Base-by-base conservation (phyloP, 2,888 invertebrate species). In the Aleiodes alternator region DNA sequence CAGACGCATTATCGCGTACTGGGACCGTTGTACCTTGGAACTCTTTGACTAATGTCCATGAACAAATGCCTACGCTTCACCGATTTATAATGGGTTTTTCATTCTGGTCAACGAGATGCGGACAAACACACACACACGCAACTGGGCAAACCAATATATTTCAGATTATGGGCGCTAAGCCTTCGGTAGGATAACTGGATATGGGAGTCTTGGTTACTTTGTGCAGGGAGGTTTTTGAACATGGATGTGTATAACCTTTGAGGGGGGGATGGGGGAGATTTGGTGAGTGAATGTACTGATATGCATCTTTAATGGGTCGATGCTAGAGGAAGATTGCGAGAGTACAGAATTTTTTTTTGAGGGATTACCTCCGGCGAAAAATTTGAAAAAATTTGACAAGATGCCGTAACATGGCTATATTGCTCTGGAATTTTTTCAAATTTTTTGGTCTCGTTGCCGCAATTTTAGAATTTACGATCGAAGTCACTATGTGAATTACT, bases 1-100 rank as follows among this genome's bases (percentile, higher is more conserved):
- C 88, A 87, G 87, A 75, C 84, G 86, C 86, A 88, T 87, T 89
- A 88, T 89, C 89, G 88, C 86, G 81, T 82, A 73, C 23, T 77
- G 84, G 87, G 88, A 87, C 87, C 87, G 86, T 88, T 88, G 86
- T 86, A 83, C 77, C 80, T 68, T 50, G 68, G 53, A 84, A 82
- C 87, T 82, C 88, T 89, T 89, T 89, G 89, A 89, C 88, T 89
- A 89, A 89, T 89, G 89, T 89, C 84, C 88, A 84, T 86, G 87
- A 86, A 86, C 87, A 87, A 88, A 89, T 88, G 88, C 88, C 88
- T 88, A 88, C 88, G 88, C 88, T 87, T 87, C 85, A 86, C 87
- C 89, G 87, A 88, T 89, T 89, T 89, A 89, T 89, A 88, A 88
- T 87, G 85, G 68, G 31, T 68, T 64, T 64, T 48, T 23, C 68